These are phyloP conservation scores for Ornithoptera priamus DNA, from an alignment of 2,888 invertebrate species.

Conservation along the genomic window DNA sequence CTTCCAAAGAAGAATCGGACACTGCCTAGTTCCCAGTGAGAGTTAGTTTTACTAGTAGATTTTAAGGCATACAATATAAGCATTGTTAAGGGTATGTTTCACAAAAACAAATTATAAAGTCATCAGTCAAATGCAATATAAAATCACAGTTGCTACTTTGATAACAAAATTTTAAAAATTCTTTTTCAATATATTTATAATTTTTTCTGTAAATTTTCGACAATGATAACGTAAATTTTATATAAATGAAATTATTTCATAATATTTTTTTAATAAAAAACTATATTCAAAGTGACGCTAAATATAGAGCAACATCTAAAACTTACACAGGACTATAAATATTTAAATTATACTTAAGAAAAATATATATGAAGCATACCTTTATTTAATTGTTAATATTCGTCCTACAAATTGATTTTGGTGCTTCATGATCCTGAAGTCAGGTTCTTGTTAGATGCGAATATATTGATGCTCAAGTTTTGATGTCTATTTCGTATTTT, in stretches of 20 bases:
- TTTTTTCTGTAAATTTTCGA: too few species aligned
- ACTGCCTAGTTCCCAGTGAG: background rate
- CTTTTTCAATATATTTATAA: too few species aligned
- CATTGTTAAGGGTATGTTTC: background rate
- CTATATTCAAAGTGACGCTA: too few species aligned
- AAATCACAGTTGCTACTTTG: too few species aligned
- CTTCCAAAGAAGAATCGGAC: conserved; percentile 12
- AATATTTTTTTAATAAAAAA: too few species aligned
- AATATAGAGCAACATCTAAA: too few species aligned
- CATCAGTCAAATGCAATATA: too few species aligned
- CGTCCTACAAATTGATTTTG: background rate
- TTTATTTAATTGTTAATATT: background rate
- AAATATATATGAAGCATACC: background rate
- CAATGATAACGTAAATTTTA: too few species aligned
- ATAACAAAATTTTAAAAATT: too few species aligned
- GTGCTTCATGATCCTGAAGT: background rate
- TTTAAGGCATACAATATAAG: background rate
- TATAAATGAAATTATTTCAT: too few species aligned
- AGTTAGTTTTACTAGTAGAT: background rate
- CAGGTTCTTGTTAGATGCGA: background rate
- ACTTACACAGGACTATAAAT: too few species aligned
- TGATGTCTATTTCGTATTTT: background rate
- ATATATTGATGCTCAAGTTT: background rate
- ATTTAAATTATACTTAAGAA: background rate
- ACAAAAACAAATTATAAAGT: too few species aligned